Percentiles rank a stretch among this genome's conserved stretches.
phyloP scores from a whole-genome alignment of 2,888 invertebrate genomes.

The Dyspetes luteomarginatus region DNA sequence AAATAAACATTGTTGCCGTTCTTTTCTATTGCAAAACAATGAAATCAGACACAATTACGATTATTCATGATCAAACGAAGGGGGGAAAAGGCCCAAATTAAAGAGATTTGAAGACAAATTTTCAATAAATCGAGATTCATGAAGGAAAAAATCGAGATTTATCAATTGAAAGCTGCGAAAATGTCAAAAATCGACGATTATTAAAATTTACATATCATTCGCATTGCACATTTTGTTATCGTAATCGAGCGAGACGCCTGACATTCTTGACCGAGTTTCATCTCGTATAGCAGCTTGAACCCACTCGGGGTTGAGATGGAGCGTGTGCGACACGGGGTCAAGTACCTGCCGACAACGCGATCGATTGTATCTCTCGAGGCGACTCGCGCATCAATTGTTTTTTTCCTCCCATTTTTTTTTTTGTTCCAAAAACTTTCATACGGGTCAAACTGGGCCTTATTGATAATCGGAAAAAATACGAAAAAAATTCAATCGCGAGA shows the following conservation, averaged over 20 bases:
- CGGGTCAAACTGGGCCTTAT: conserved; percentile 17
- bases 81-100: too few species aligned
- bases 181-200: not conserved
- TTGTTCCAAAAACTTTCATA: not conserved
- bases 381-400: conserved; percentile 38
- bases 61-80: too few species aligned
- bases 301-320: conserved; percentile 1
- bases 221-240: not conserved
- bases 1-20: not conserved
- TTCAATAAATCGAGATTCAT: not conserved
- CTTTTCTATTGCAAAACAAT: not conserved
- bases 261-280: conserved; percentile 60
- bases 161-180: not conserved
- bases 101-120: too few species aligned
- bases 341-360: conserved; percentile 62
- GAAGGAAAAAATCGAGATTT: not conserved
- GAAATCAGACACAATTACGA: not conserved
- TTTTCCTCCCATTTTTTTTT: conserved; percentile 6
- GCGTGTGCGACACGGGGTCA: conserved; percentile 56
- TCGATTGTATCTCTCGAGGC: conserved; percentile 57
- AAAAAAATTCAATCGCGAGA: not conserved
- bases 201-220: not conserved
- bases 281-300: conserved; percentile 35
- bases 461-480: not conserved
- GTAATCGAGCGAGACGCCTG: conserved; percentile 25